A percentile compares a stretch with the other conserved stretches of the same genome.
Conservation (phyloP, 2,888 invertebrate genomes). For the Aphidoletes aphidimyza region DNA sequence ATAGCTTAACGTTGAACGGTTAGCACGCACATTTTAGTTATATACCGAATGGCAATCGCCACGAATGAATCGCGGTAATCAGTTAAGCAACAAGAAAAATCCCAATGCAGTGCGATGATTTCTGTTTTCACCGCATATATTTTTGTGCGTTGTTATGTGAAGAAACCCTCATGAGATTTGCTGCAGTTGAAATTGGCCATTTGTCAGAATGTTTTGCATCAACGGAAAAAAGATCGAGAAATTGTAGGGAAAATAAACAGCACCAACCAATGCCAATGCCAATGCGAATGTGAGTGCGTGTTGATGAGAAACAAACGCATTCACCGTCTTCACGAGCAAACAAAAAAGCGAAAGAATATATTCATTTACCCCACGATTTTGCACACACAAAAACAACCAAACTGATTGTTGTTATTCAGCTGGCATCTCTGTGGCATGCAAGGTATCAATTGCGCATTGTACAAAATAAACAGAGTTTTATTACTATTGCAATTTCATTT, state of each 20-base stretch:
- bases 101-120: background rate
- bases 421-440: background rate
- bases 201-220: conserved; percentile 30
- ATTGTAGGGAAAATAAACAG: too few species aligned
- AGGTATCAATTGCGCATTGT: conserved; percentile 29
- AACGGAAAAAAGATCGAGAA: background rate
- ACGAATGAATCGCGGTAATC: background rate
- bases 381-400: background rate
- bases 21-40: conserved; percentile 4
- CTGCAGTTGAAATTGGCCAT: background rate
- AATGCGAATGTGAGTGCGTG: background rate
- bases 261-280: too few species aligned
- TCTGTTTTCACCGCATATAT: background rate
- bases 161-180: background rate
- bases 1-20: background rate
- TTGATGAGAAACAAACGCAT: background rate
- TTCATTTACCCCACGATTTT: conserved; percentile 15
- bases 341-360: background rate
- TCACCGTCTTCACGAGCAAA: background rate
- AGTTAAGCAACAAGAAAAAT: too few species aligned
- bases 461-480: conserved; percentile 41
- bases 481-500: background rate
- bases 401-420: background rate
- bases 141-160: background rate
- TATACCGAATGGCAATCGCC: background rate